Percentiles rank a stretch among this genome's conserved stretches.
Evolutionary conservation across 64 coral and sea anemone genomes (phyloP).

Genomic region (Stylophora pistillata): DNA sequence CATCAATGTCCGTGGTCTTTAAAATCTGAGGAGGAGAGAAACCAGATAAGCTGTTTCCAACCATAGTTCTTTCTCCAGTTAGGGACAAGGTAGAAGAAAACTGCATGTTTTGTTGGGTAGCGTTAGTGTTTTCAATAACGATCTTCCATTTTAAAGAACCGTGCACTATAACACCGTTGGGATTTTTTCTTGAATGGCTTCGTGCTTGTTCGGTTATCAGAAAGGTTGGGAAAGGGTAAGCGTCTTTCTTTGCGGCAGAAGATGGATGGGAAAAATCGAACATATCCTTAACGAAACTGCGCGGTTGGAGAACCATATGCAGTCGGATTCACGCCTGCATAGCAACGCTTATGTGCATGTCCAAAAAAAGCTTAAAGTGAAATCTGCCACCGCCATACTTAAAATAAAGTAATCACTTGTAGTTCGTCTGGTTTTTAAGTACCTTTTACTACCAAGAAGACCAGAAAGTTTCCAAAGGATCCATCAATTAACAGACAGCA

Average conservation of each 20-base stretch:
- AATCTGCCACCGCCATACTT: too few species aligned
- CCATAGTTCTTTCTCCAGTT: not conserved
- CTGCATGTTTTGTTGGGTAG: not conserved
- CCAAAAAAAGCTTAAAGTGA: too few species aligned
- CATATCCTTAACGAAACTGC: slow-evolving; percentile 52
- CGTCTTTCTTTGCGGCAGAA: slow-evolving; percentile 41
- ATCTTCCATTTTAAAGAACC: slow-evolving; percentile 18
- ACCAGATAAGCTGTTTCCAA: not conserved
- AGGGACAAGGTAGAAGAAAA: not conserved
- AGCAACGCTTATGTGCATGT: slow-evolving; percentile 46
- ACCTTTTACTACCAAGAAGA: too few species aligned
- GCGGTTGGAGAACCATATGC: slow-evolving; percentile 49
- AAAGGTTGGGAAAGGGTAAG: not conserved
- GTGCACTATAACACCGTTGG: not conserved
- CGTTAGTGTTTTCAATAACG: slow-evolving; percentile 3
- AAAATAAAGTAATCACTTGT: too few species aligned
- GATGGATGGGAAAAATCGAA: slow-evolving; percentile 14
- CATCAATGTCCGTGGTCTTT: not conserved
- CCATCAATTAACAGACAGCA: too few species aligned
- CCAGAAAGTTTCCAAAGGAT: too few species aligned
- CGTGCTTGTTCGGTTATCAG: not conserved
- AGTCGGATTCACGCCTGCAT: slow-evolving; percentile 56
- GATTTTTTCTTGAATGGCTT: not conserved
- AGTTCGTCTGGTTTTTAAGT: too few species aligned
- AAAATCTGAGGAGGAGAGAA: not conserved